Conservation (phyloP, 2,797 vertebrate genomes). For the Masticophis lateralis region DNA sequence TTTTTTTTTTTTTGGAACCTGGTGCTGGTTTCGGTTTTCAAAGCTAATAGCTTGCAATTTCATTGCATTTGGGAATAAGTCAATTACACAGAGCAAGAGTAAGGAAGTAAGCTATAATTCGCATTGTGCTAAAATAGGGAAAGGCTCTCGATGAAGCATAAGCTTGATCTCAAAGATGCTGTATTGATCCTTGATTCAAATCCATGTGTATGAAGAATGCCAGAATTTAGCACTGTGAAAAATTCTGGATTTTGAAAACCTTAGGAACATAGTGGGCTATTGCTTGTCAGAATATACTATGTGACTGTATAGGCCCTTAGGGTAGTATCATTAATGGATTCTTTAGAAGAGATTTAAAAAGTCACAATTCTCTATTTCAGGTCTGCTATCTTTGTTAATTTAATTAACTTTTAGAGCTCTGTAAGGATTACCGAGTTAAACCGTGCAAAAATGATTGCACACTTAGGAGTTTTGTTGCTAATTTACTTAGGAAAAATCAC, state of each 20-base stretch:
- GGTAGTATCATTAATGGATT: not conserved
- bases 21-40: not conserved
- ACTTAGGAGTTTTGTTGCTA: not conserved
- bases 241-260: not conserved
- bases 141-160: not conserved
- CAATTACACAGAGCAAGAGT: not conserved
- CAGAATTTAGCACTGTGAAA: not conserved
- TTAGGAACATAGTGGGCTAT: not conserved
- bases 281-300: not conserved
- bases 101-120: not conserved
- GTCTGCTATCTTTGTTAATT: not conserved
- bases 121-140: not conserved
- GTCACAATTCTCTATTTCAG: not conserved
- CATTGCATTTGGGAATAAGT: not conserved
- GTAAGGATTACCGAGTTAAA: not conserved
- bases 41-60: not conserved
- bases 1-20: not conserved
- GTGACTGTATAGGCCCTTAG: not conserved
- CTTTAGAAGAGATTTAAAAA: not conserved
- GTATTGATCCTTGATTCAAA: not conserved
- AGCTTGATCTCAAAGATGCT: not conserved
- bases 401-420: not conserved
- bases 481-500: not conserved
- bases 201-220: not conserved
- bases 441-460: not conserved